Evolutionary conservation across 2,888 invertebrate genomes (phyloP).

Genomic region (Macrostomum cliftonense): DNA sequence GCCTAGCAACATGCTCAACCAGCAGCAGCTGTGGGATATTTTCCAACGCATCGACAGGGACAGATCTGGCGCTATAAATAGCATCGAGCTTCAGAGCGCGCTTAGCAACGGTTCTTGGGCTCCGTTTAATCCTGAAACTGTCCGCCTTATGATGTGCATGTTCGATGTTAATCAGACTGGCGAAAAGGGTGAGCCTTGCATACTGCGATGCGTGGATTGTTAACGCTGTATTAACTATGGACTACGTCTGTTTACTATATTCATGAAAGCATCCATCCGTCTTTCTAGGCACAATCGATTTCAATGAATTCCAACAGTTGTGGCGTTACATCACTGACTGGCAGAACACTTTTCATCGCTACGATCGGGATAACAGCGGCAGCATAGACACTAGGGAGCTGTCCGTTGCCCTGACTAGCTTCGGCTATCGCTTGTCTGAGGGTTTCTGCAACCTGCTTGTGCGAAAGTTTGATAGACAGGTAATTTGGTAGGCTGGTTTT

Average conservation of each 20-base stretch:
- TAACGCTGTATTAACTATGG: too few species aligned
- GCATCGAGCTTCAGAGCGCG: constrained; percentile 69
- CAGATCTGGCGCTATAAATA: constrained; percentile 63
- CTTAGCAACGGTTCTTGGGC: constrained; percentile 87
- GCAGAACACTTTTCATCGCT: constrained; percentile 82
- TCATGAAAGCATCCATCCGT: too few species aligned
- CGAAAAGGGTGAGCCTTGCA: too few species aligned
- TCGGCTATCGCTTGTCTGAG: constrained; percentile 59
- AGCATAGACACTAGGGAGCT: constrained; percentile 75
- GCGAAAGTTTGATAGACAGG: constrained; percentile 76
- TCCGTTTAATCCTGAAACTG: constrained; percentile 90
- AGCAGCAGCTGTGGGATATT: too few species aligned
- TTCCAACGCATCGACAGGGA: constrained; percentile 35
- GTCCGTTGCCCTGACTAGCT: constrained; percentile 67
- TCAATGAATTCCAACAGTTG: constrained; percentile 79
- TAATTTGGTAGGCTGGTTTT: constrained; percentile 28
- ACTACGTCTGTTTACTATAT: too few species aligned
- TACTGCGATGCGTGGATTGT: too few species aligned
- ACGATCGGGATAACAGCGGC: constrained; percentile 67
- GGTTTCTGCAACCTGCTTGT: constrained; percentile 59
- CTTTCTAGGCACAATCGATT: constrained; percentile 77
- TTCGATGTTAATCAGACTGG: too few species aligned
- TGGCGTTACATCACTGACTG: constrained; percentile 98
- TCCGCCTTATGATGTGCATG: constrained; percentile 71
- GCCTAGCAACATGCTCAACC: too few species aligned